These are phyloP conservation scores for Oreohelix idahoensis DNA, from an alignment of 1,140 invertebrate genomes.

Conservation along the genomic window DNA sequence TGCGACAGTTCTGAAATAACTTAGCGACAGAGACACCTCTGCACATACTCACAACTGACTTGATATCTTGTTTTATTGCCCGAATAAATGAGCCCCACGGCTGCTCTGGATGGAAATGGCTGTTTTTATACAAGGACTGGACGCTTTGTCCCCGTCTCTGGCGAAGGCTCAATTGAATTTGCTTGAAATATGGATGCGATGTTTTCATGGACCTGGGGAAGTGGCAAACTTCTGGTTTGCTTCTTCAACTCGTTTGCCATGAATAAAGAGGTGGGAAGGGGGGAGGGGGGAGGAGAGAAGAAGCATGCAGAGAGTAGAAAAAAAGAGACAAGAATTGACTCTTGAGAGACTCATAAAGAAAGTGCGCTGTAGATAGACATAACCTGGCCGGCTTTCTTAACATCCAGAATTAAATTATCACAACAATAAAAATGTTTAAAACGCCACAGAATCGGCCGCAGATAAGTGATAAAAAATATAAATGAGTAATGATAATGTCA, in stretches of 20 bases:
- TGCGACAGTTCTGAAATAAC: too few species aligned
- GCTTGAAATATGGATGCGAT: background rate
- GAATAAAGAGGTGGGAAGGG: background rate
- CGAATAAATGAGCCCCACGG: background rate
- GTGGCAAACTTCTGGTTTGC: background rate
- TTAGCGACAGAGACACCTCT: background rate
- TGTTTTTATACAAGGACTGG: background rate
- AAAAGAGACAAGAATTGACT: too few species aligned
- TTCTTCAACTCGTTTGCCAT: background rate
- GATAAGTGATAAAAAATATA: too few species aligned
- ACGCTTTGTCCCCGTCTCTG: background rate
- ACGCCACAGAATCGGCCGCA: too few species aligned
- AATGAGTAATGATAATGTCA: too few species aligned
- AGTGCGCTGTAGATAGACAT: too few species aligned
- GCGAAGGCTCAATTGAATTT: background rate
- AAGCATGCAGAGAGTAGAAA: too few species aligned
- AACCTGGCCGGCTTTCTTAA: too few species aligned
- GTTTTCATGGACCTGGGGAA: background rate
- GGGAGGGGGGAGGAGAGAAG: background rate
- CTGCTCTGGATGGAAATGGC: background rate
- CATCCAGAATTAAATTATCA: too few species aligned
- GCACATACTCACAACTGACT: background rate
- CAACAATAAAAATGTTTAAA: too few species aligned
- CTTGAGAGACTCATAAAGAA: too few species aligned
- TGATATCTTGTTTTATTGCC: background rate